These are phyloP conservation scores for Ibidorhyncha struthersii DNA, from an alignment of 2,113 vertebrate genomes.

Conservation along the genomic window DNA sequence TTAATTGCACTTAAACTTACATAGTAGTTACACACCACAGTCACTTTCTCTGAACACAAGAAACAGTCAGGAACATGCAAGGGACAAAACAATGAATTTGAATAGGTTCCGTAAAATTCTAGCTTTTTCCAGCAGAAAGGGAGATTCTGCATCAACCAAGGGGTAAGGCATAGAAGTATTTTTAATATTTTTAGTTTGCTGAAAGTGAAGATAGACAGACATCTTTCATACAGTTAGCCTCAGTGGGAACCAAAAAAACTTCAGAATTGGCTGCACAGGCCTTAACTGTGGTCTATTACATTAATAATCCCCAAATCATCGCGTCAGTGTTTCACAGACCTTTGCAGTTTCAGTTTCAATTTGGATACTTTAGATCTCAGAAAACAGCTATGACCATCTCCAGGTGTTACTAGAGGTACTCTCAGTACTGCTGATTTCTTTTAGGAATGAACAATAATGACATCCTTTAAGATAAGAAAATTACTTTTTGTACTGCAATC, in stretches of 20 bases:
- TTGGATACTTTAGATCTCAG: neutral
- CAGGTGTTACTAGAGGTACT: neutral
- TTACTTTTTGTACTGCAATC: neutral
- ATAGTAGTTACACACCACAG: rapidly evolving
- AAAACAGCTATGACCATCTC: neutral
- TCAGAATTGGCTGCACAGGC: neutral
- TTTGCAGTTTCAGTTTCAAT: neutral
- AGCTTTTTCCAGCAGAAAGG: neutral
- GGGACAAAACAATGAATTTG: neutral
- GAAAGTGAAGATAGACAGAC: neutral
- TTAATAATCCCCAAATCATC: neutral
- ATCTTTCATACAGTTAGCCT: neutral
- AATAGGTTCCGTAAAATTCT: neutral
- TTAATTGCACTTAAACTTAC: neutral
- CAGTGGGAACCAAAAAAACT: neutral
- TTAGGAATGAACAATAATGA: constrained; percentile 7
- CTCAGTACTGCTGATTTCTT: neutral
- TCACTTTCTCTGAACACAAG: neutral
- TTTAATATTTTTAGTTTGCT: neutral
- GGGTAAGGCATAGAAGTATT: neutral
- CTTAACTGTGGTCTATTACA: neutral
- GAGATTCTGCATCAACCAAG: neutral
- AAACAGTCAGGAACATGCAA: neutral
- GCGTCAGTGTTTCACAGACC: neutral
- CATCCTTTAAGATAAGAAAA: constrained; percentile 29